These are phyloP conservation scores for Lasioglossum leucozonium DNA, from an alignment of 2,888 invertebrate species.

Conservation along the genomic window DNA sequence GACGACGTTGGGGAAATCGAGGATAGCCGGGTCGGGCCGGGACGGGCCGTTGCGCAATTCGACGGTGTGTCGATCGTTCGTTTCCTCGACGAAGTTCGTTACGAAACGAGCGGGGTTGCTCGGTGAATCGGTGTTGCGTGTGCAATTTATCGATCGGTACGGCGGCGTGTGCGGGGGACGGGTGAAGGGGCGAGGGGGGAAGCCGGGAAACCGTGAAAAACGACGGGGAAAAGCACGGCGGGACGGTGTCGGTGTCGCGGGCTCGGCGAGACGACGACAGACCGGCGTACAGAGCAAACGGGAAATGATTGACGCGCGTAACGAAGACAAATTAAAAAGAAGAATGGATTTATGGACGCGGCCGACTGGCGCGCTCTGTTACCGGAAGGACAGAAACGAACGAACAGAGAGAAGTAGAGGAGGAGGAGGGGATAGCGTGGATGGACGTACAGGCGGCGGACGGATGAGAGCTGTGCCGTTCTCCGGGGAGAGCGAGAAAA, in stretches of 20 bases:
- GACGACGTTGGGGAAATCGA: neutral
- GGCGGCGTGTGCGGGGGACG: neutral
- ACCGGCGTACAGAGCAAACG: constrained; percentile 12
- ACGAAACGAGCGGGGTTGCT: neutral
- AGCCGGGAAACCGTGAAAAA: constrained; percentile 60
- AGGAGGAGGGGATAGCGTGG: neutral
- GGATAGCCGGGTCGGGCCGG: neutral
- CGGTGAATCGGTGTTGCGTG: constrained; percentile 37
- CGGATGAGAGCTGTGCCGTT: neutral
- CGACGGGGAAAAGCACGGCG: constrained; percentile 22
- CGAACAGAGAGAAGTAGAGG: neutral
- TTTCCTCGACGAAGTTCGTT: constrained; percentile 21
- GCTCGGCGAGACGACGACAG: neutral
- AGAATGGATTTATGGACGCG: constrained; percentile 31
- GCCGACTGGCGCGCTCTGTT: constrained; percentile 10
- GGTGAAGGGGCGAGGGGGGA: neutral
- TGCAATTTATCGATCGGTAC: constrained; percentile 68
- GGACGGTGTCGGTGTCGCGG: constrained; percentile 7
- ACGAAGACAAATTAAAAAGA: constrained; percentile 69
- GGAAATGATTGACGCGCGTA: constrained; percentile 66
- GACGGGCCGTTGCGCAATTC: neutral
- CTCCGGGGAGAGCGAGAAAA: neutral
- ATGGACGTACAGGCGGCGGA: neutral
- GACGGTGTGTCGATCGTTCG: neutral
- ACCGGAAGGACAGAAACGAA: neutral